Base-by-base conservation (phyloP, 2,113 vertebrate species). In the Eurystomus gularis region DNA sequence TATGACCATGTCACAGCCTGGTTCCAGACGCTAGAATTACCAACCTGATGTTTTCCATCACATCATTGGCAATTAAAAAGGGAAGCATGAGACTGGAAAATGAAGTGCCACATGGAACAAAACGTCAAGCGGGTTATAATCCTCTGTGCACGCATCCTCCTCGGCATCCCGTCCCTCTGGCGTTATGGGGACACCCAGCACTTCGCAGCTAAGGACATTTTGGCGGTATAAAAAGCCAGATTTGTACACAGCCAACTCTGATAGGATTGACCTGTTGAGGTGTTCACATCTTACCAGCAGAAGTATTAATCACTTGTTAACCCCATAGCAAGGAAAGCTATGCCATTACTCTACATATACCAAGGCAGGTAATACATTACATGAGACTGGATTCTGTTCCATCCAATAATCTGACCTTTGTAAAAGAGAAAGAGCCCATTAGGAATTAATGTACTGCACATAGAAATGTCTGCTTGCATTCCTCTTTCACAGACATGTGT, bases 381-480 rank as follows among this genome's bases (percentile, higher is more conserved):
- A 52, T 24, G 61, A 91, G 75, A 60, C 61, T 51, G 33, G 68
- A 72, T 92, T 81, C 91, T 26, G 28, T 71, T 91, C 66, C 2
- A 0, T 84, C 52, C 94, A 80, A 85, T 77, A 46, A 93, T 84
- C 54, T 94, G 94, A 90, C 60, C 80, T 82, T 92, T 61, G 44
- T n/a, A 92, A 79, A 87, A 84, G 54, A 88, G 75, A 95, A 94
- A 92, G 84, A 69, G 26, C 51, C 90, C 69, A 95, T 94, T 91
- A 95, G 95, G 91, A 97, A 96, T 90, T 92, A 89, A 95, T 75
- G 84, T 77, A 64, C 68, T 96, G 92, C 91, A 88, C 92, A 94
- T 61, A 90, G 79, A 97, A 93, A 94, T 52, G 95, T 94, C 97
- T 97, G 95, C 92, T 82, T 92, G 88, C 91, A 97, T 97, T 96